These are phyloP conservation scores for Brachyhypopomus gauderio DNA, from an alignment of 2,113 vertebrate genomes.

Conservation along the genomic window DNA sequence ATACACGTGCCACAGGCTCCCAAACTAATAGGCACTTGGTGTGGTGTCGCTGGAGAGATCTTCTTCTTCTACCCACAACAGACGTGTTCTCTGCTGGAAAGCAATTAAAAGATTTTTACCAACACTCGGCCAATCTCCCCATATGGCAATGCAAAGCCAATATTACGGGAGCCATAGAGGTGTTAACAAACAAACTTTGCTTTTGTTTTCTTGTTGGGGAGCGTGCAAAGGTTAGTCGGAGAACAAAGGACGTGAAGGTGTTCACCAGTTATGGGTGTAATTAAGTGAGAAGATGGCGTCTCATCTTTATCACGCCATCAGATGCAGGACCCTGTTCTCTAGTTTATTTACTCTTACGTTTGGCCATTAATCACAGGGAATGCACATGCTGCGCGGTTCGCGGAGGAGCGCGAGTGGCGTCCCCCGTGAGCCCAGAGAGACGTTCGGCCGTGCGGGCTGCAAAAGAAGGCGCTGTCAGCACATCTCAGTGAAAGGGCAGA, in stretches of 20 bases:
- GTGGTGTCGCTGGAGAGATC: conserved; percentile 41
- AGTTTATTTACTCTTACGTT: conserved; percentile 36
- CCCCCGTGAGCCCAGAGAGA: conserved; percentile 32
- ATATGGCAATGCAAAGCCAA: background rate
- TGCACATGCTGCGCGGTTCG: conserved; percentile 4
- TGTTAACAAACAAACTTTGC: conserved; percentile 24
- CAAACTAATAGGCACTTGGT: conserved; percentile 33
- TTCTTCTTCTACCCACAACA: conserved; percentile 24
- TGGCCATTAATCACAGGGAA: conserved; percentile 40
- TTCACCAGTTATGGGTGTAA: conserved; percentile 42
- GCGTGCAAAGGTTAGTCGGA: conserved; percentile 26
- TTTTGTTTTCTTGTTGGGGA: conserved; percentile 35
- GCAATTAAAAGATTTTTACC: conserved; percentile 37
- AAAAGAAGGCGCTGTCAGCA: conserved; percentile 56
- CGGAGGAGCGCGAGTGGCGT: conserved; percentile 3
- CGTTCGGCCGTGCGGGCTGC: conserved; percentile 50
- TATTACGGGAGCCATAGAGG: conserved; percentile 5
- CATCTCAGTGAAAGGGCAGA: conserved; percentile 65
- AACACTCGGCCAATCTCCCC: conserved; percentile 1
- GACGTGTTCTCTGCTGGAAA: conserved; percentile 38
- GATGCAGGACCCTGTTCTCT: conserved; percentile 5
- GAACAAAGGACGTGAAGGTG: conserved; percentile 35
- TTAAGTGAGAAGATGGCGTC: conserved; percentile 37
- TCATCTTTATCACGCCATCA: conserved; percentile 35
- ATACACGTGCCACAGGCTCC: conserved; percentile 22